Evolutionary conservation across 2,888 invertebrate species (phyloP).

Genomic region (Polylopha cassiicola): DNA sequence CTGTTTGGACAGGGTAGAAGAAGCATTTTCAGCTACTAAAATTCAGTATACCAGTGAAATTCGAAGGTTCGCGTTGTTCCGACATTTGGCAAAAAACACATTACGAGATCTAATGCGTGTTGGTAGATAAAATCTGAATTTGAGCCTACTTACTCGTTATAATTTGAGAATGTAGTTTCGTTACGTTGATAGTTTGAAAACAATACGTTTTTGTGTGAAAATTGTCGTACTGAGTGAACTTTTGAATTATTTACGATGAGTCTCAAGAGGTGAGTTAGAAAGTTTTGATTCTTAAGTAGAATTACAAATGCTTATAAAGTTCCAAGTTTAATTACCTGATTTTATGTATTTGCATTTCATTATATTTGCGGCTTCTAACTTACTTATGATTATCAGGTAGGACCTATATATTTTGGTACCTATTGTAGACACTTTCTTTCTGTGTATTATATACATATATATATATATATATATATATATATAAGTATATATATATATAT

Average conservation of each 20-base stretch:
- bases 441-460: no score
- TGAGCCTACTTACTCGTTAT: no score
- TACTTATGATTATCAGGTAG: no score
- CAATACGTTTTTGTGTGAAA: not conserved
- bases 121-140: not conserved
- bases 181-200: not conserved
- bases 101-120: no score
- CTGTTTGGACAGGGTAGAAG: slow-evolving; percentile 2
- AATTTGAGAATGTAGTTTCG: slow-evolving; percentile 10
- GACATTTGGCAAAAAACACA: slow-evolving; percentile 6
- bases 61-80: slow-evolving; percentile 38
- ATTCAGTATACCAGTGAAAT: slow-evolving; percentile 42
- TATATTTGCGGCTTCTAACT: no score
- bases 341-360: no score
- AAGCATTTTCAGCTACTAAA: slow-evolving; percentile 27
- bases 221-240: not conserved
- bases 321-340: not conserved
- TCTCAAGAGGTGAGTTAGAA: slow-evolving; percentile 9
- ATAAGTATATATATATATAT: no score
- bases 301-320: not conserved
- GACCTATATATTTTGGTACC: no score
- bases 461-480: no score
- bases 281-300: not conserved
- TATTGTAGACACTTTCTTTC: no score
- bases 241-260: slow-evolving; percentile 12